A percentile compares a stretch with the other conserved stretches of the same genome.
phyloP scores from a whole-genome alignment of 1,140 invertebrate species.

The Arctopsyche grandis region DNA sequence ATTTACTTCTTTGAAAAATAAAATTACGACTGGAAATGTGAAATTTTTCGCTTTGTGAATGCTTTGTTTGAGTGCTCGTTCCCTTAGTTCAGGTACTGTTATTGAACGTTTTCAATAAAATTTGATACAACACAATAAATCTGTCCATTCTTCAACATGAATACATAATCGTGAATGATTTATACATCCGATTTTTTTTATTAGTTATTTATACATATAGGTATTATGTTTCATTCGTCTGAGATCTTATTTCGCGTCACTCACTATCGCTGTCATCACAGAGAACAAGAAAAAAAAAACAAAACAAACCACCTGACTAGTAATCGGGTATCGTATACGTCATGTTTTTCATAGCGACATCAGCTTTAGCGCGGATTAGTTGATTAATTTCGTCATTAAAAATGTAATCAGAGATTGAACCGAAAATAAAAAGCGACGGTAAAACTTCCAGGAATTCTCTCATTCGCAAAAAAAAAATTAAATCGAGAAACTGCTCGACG shows the following conservation, averaged over 20 bases:
- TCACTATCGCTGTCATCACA: neutral
- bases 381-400: neutral
- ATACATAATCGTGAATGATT: conserved; percentile 9
- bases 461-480: neutral
- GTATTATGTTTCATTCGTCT: conserved; percentile 15
- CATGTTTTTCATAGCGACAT: neutral
- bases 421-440: neutral
- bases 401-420: neutral
- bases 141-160: neutral
- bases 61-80: no score
- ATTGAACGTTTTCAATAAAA: conserved; percentile 18
- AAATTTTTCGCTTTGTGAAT: no score
- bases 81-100: no score
- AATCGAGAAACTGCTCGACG: no score
- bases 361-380: neutral
- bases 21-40: no score
- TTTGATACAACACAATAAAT: neutral
- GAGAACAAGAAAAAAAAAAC: neutral
- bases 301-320: neutral
- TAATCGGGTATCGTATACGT: neutral
- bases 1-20: no score
- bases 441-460: neutral
- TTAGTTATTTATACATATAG: neutral
- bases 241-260: conserved; percentile 21
- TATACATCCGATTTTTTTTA: neutral